Evolutionary conservation across 2,888 invertebrate species (phyloP).

Genomic region (Mechanitis mazaeus): DNA sequence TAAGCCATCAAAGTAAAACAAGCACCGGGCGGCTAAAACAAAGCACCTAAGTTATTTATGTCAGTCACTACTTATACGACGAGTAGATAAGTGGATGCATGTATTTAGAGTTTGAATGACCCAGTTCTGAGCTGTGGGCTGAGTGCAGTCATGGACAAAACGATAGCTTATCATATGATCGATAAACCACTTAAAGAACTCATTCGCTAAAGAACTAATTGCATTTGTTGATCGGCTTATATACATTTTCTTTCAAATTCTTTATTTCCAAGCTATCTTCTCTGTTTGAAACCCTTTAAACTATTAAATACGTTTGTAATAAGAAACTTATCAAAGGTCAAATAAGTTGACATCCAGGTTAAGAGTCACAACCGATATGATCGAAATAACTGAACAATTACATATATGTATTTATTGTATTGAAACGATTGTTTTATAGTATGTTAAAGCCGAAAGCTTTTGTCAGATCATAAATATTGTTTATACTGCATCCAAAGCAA

Average conservation of each 20-base stretch:
- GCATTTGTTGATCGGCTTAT: constrained; percentile 4
- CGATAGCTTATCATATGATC: constrained; percentile 66
- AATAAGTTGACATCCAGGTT: background rate
- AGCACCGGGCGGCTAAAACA: constrained; percentile 29
- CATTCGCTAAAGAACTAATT: constrained; percentile 17
- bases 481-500: too few relatives aligned
- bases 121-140: constrained; percentile 47
- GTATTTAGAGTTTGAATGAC: constrained; percentile 54
- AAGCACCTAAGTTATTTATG: constrained; percentile 49
- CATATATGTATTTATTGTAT: background rate
- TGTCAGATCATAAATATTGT: too few relatives aligned
- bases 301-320: background rate
- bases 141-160: constrained; percentile 41
- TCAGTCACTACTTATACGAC: constrained; percentile 38
- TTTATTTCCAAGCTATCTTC: too few relatives aligned
- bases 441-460: too few relatives aligned
- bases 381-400: background rate
- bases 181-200: constrained; percentile 47
- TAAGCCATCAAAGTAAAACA: constrained; percentile 9
- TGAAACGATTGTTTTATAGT: too few relatives aligned
- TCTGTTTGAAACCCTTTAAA: too few relatives aligned
- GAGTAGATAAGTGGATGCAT: constrained; percentile 36
- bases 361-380: background rate
- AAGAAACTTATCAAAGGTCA: background rate
- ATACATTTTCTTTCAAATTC: background rate